These are phyloP conservation scores for Tiliacea citrago DNA, from an alignment of 2,888 invertebrate genomes.

Conservation along the genomic window DNA sequence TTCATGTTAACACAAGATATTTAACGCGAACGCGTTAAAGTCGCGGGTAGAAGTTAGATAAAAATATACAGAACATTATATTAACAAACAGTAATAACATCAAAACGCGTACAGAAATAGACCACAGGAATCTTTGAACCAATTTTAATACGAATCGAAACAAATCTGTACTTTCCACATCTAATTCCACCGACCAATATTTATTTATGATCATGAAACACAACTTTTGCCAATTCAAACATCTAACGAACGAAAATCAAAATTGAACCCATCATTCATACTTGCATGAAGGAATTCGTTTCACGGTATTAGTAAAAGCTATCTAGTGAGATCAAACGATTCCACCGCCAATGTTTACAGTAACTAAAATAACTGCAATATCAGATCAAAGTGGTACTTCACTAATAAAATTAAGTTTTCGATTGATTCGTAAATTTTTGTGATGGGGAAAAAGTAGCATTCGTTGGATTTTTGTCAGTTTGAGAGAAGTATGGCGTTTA, in stretches of 20 bases:
- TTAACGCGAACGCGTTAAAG: too few species aligned
- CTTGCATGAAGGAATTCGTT: constrained; percentile 29
- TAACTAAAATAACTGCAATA: constrained; percentile 30
- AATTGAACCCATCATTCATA: constrained; percentile 35
- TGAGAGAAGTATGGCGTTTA: not conserved
- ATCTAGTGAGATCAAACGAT: constrained; percentile 54
- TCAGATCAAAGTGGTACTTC: constrained; percentile 42
- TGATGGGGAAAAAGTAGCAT: not conserved
- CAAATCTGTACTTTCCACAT: not conserved
- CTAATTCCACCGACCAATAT: constrained; percentile 34
- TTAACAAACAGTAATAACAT: not conserved
- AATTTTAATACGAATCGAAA: constrained; percentile 17
- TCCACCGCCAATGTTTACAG: constrained; percentile 19
- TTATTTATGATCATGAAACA: constrained; percentile 44
- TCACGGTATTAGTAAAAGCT: constrained; percentile 38
- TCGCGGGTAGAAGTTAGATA: too few species aligned
- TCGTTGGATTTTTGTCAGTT: not conserved
- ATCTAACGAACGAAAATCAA: constrained; percentile 17
- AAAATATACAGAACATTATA: too few species aligned
- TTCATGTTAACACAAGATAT: too few species aligned
- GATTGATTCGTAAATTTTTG: constrained; percentile 32
- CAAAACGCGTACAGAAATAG: constrained; percentile 13
- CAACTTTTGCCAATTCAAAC: constrained; percentile 48
- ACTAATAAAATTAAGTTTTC: constrained; percentile 21
- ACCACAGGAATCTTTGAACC: constrained; percentile 1